Evolutionary conservation across 1,140 invertebrate species (phyloP).

Genomic region (Adoxophyes honmai): DNA sequence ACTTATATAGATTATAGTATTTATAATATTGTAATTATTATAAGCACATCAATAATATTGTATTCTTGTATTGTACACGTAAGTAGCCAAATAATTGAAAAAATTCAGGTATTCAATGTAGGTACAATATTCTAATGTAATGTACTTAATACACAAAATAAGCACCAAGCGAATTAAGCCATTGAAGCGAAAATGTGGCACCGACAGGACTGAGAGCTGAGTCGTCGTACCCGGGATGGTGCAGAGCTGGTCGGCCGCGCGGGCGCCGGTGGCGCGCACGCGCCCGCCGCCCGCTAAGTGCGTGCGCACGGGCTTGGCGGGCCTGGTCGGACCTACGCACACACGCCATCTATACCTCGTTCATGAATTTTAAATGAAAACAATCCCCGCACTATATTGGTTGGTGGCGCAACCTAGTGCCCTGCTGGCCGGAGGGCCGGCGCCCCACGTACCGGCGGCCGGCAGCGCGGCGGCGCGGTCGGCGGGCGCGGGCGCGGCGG

Average conservation of each 20-base stretch:
- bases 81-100: too few species aligned
- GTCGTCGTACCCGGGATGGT: conserved; percentile 77
- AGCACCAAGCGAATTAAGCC: conserved; percentile 58
- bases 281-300: conserved; percentile 74
- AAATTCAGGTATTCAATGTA: background rate
- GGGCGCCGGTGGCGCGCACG: conserved; percentile 76
- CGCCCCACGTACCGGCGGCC: conserved; percentile 65
- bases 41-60: too few species aligned
- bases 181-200: conserved; percentile 44
- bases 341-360: conserved; percentile 44
- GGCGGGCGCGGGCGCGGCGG: conserved; percentile 78
- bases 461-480: conserved; percentile 77
- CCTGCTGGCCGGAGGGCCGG: too few species aligned
- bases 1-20: too few species aligned
- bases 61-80: too few species aligned
- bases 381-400: too few species aligned
- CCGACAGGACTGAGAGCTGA: conserved; percentile 36
- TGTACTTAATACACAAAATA: conserved; percentile 27
- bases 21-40: too few species aligned
- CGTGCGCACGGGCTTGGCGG: conserved; percentile 81
- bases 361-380: too few species aligned
- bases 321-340: conserved; percentile 76
- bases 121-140: conserved; percentile 11
- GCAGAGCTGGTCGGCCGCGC: conserved; percentile 77
- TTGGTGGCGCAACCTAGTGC: too few species aligned